Percentiles rank a stretch among this genome's conserved stretches.
Evolutionary conservation across 2,888 invertebrate genomes (phyloP).

Genomic region (Hydriomena furcata): DNA sequence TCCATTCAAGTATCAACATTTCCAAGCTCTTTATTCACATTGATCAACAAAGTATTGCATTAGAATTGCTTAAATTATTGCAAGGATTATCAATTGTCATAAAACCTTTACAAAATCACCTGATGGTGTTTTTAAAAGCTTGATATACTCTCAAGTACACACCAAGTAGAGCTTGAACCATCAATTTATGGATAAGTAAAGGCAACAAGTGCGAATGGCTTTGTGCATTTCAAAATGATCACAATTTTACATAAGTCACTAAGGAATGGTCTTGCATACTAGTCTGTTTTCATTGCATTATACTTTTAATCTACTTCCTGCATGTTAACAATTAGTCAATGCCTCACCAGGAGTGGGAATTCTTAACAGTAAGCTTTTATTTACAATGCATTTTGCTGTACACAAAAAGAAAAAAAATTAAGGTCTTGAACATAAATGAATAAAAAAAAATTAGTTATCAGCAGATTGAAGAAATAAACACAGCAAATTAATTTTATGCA

Average conservation of each 20-base stretch:
- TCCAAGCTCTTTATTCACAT: constrained; percentile 43
- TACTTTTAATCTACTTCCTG: constrained; percentile 16
- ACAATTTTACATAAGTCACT: constrained; percentile 35
- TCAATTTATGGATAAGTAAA: no score
- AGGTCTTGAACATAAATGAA: background rate
- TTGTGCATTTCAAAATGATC: constrained; percentile 63
- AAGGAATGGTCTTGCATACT: constrained; percentile 52
- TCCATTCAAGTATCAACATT: constrained; percentile 54
- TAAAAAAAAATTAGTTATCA: background rate
- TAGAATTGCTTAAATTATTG: background rate
- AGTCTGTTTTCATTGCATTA: constrained; percentile 36
- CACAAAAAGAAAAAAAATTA: constrained; percentile 7
- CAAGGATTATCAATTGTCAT: constrained; percentile 7
- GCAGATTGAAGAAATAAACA: background rate
- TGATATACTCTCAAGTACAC: no score
- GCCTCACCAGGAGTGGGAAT: constrained; percentile 28
- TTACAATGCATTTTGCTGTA: constrained; percentile 2
- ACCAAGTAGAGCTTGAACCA: no score
- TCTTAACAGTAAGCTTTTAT: constrained; percentile 16
- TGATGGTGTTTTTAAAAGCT: no score
- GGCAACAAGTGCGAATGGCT: constrained; percentile 38
- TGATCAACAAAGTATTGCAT: constrained; percentile 29
- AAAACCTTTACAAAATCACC: no score
- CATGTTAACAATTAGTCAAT: constrained; percentile 22
- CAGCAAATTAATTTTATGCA: constrained; percentile 16